Evolutionary conservation across 2,113 vertebrate genomes (phyloP).

Genomic region (Gobiocypris rarus): DNA sequence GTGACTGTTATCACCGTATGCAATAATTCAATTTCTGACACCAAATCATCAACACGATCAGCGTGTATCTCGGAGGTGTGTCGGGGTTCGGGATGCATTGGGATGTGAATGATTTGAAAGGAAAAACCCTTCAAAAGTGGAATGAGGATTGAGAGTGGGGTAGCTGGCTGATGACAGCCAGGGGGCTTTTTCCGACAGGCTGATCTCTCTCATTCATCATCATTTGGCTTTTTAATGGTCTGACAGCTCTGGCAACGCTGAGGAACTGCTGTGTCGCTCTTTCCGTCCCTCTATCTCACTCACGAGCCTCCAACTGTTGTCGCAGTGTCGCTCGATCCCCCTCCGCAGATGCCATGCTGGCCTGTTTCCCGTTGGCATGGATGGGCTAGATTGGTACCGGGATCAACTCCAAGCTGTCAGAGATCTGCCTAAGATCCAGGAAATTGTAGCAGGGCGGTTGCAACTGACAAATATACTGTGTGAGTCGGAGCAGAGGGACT

Average conservation of each 20-base stretch:
- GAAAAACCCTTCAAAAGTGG: slow-evolving; percentile 35
- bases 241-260: slow-evolving; percentile 60
- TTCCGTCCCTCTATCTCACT: slow-evolving; percentile 40
- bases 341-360: slow-evolving; percentile 70
- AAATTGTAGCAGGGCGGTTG: slow-evolving; percentile 43
- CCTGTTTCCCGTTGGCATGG: slow-evolving; percentile 69
- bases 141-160: slow-evolving; percentile 60
- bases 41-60: slow-evolving; percentile 32
- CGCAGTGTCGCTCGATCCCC: slow-evolving; percentile 52
- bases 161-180: slow-evolving; percentile 45
- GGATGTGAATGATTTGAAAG: slow-evolving; percentile 45
- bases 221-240: slow-evolving; percentile 61
- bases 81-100: slow-evolving; percentile 28
- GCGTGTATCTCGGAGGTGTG: slow-evolving; percentile 35
- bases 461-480: slow-evolving; percentile 27
- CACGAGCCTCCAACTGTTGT: slow-evolving; percentile 59
- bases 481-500: slow-evolving; percentile 15
- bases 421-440: slow-evolving; percentile 70
- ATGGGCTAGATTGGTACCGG: slow-evolving; percentile 70
- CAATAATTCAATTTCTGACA: slow-evolving; percentile 36
- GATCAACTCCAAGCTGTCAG: slow-evolving; percentile 75
- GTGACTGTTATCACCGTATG: slow-evolving; percentile 3
- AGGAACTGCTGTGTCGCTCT: slow-evolving; percentile 53
- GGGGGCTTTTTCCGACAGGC: slow-evolving; percentile 55
- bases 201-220: slow-evolving; percentile 64